phyloP scores from a whole-genome alignment of 2,797 vertebrate species.

The Myripristis murdjan region DNA sequence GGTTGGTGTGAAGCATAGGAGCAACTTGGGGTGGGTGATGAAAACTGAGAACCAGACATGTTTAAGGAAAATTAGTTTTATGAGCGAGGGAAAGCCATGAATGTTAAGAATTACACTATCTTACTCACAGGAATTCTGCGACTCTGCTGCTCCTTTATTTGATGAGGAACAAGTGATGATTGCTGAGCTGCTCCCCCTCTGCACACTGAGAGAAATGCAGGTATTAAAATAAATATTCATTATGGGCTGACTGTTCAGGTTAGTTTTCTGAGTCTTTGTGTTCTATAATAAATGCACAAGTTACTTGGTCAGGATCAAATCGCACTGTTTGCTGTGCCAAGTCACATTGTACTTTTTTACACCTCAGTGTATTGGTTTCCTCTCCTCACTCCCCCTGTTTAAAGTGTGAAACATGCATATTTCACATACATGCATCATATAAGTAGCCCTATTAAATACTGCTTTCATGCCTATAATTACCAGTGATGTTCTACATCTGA shows the following conservation, averaged over 20 bases:
- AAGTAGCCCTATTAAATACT: background rate
- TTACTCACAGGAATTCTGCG: constrained; percentile 58
- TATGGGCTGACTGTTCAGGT: no score
- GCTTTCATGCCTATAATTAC: no score
- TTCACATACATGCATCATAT: background rate
- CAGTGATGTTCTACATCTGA: background rate
- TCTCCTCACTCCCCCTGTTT: background rate
- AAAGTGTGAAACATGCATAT: background rate
- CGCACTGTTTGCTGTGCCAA: background rate
- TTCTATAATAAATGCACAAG: background rate
- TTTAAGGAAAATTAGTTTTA: constrained; percentile 5
- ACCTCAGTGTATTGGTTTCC: constrained; percentile 2
- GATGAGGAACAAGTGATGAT: background rate
- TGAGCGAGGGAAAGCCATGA: background rate
- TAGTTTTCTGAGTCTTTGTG: background rate
- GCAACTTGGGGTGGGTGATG: background rate
- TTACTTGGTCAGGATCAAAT: background rate
- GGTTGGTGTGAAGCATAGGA: constrained; percentile 4
- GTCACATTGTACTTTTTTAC: background rate
- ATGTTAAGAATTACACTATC: background rate
- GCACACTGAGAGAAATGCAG: constrained; percentile 1
- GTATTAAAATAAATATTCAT: constrained; percentile 4
- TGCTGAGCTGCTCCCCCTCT: constrained; percentile 32
- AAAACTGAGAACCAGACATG: background rate
- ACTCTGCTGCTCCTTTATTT: constrained; percentile 23